A percentile compares a stretch with the other conserved stretches of the same genome.
Conservation (phyloP, 2,113 vertebrate species). For the Cryptotis parvus region DNA sequence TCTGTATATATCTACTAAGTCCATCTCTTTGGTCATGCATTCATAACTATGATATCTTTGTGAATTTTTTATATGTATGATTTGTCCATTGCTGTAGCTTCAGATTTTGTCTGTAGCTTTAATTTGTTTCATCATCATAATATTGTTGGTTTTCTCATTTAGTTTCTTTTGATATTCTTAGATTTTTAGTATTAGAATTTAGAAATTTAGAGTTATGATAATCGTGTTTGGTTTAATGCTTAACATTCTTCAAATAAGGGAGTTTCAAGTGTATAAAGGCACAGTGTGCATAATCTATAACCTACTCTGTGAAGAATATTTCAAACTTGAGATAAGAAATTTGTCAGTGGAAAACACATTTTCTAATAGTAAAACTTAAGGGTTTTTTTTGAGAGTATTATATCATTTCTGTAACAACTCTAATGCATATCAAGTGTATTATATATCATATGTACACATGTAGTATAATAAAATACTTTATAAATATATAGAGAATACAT, state of each 20-base stretch:
- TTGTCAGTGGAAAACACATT: background rate
- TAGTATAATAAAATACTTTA: no score
- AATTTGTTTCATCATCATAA: background rate
- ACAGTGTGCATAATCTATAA: background rate
- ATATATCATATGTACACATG: no score
- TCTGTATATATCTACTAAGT: no score
- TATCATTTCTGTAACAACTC: background rate
- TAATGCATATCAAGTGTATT: background rate
- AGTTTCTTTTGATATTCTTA: no score
- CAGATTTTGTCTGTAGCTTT: background rate
- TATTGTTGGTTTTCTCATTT: background rate
- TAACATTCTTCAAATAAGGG: background rate
- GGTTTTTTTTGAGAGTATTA: background rate
- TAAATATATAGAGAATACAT: no score
- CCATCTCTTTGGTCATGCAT: no score
- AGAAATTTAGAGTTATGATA: background rate
- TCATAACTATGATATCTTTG: no score
- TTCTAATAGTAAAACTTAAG: background rate
- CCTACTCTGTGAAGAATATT: background rate
- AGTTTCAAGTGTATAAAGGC: background rate
- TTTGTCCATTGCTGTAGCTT: no score
- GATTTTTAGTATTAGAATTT: background rate
- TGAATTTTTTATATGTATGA: no score
- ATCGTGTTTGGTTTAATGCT: background rate
- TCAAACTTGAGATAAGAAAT: background rate